Percentiles rank a stretch among this genome's conserved stretches.
Conservation (phyloP, 2,888 invertebrate genomes). For the Apamea epomidion region DNA sequence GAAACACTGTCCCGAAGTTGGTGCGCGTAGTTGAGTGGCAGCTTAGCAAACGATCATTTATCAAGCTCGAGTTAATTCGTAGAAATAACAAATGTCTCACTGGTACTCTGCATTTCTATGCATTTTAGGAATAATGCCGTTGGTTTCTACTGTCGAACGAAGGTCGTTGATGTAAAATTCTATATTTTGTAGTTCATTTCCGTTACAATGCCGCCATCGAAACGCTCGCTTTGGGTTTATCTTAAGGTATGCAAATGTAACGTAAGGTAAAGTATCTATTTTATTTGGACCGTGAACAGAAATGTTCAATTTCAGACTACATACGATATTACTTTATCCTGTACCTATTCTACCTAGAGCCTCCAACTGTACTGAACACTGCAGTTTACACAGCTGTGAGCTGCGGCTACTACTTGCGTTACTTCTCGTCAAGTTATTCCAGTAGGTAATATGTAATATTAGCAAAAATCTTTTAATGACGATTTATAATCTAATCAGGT, state of each 20-base stretch:
- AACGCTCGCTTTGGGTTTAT: background rate
- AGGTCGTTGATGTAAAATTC: background rate
- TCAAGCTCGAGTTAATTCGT: slow-evolving; percentile 33
- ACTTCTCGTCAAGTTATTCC: background rate
- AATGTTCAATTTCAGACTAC: background rate
- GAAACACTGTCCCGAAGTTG: slow-evolving; percentile 7
- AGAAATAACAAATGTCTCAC: slow-evolving; percentile 22
- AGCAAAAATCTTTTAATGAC: background rate
- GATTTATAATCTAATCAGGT: background rate
- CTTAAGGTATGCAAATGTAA: background rate
- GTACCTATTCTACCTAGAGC: slow-evolving; percentile 1
- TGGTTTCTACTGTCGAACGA: background rate
- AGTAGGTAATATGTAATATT: background rate
- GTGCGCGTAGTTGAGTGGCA: slow-evolving; percentile 1
- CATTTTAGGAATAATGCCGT: slow-evolving; percentile 13
- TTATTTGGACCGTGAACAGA: slow-evolving; percentile 5
- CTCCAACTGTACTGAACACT: slow-evolving; percentile 7
- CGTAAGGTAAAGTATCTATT: background rate
- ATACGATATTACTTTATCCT: slow-evolving; percentile 14
- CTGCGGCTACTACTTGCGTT: slow-evolving; percentile 18
- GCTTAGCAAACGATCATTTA: slow-evolving; percentile 33
- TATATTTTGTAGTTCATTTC: background rate
- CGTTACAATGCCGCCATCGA: background rate
- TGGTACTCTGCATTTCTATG: background rate
- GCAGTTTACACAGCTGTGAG: slow-evolving; percentile 43